Conservation (phyloP, 2,888 invertebrate genomes). For the Teleiodes luculella region DNA sequence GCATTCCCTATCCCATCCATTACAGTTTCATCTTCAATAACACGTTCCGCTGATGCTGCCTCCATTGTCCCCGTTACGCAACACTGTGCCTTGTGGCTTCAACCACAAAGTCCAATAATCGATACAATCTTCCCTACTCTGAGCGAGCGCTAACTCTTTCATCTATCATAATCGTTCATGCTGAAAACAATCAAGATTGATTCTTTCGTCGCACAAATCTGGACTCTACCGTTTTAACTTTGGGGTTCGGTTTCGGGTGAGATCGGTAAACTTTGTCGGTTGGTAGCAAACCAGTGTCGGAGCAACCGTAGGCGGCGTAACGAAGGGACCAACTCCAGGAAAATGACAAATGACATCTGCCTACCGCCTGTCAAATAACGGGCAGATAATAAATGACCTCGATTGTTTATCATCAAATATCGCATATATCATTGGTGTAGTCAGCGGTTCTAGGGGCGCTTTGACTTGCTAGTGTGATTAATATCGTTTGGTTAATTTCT, state of each 20-base stretch:
- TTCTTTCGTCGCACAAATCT: slow-evolving; percentile 43
- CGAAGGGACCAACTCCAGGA: slow-evolving; percentile 78
- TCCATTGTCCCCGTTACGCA: slow-evolving; percentile 30
- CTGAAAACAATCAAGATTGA: slow-evolving; percentile 79
- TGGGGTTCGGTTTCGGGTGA: slow-evolving; percentile 37
- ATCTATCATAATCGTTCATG: slow-evolving; percentile 80
- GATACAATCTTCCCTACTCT: slow-evolving; percentile 47
- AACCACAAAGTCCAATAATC: slow-evolving; percentile 44
- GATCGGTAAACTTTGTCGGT: slow-evolving; percentile 49
- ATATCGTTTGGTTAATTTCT: slow-evolving; percentile 77
- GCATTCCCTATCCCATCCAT: slow-evolving; percentile 76
- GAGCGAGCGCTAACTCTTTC: slow-evolving; percentile 78
- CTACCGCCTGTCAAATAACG: slow-evolving; percentile 83
- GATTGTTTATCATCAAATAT: slow-evolving; percentile 81
- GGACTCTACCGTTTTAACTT: slow-evolving; percentile 32
- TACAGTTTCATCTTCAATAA: slow-evolving; percentile 77
- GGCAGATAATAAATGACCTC: slow-evolving; percentile 83
- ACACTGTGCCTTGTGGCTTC: slow-evolving; percentile 46
- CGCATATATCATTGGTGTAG: slow-evolving; percentile 78
- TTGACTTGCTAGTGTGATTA: slow-evolving; percentile 68
- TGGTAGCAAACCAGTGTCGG: slow-evolving; percentile 72
- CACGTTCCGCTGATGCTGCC: slow-evolving; percentile 62
- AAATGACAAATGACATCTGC: slow-evolving; percentile 85
- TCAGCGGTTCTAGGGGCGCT: slow-evolving; percentile 59
- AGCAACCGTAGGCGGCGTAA: slow-evolving; percentile 73